A percentile compares a stretch with the other conserved stretches of the same genome.
Evolutionary conservation across 2,888 invertebrate species (phyloP).

Genomic region (Sphecodes monilicornis): DNA sequence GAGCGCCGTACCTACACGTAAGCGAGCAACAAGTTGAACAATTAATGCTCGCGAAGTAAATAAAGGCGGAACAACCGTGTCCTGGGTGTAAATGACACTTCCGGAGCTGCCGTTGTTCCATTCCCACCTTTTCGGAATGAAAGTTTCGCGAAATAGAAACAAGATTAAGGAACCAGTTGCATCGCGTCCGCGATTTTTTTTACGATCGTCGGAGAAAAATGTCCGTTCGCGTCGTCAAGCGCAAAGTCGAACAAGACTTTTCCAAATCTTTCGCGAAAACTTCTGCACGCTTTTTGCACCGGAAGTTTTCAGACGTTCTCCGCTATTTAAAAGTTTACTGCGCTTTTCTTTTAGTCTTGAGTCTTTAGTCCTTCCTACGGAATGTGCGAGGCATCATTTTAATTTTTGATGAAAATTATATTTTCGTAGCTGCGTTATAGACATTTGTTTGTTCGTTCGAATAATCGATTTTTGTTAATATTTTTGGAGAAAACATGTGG

Average conservation of each 20-base stretch:
- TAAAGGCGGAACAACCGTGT: constrained; percentile 35
- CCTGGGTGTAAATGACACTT: constrained; percentile 25
- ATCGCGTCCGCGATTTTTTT: neutral
- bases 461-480: too few relatives aligned
- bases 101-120: constrained; percentile 7
- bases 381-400: neutral
- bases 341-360: neutral
- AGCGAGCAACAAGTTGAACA: constrained; percentile 64
- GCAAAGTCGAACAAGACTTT: neutral
- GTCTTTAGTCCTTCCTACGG: neutral
- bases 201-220: neutral
- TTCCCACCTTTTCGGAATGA: constrained; percentile 7
- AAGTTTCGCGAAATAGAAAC: neutral
- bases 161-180: neutral
- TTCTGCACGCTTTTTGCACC: neutral
- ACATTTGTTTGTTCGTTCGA: too few relatives aligned
- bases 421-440: neutral
- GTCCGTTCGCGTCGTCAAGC: neutral
- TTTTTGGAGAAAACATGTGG: too few relatives aligned
- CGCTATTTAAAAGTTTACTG: neutral
- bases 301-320: neutral
- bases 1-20: constrained; percentile 25
- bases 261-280: neutral
- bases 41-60: constrained; percentile 50
- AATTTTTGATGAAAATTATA: neutral